phyloP scores from a whole-genome alignment of 2,888 invertebrate species.

The Aphidoletes aphidimyza region DNA sequence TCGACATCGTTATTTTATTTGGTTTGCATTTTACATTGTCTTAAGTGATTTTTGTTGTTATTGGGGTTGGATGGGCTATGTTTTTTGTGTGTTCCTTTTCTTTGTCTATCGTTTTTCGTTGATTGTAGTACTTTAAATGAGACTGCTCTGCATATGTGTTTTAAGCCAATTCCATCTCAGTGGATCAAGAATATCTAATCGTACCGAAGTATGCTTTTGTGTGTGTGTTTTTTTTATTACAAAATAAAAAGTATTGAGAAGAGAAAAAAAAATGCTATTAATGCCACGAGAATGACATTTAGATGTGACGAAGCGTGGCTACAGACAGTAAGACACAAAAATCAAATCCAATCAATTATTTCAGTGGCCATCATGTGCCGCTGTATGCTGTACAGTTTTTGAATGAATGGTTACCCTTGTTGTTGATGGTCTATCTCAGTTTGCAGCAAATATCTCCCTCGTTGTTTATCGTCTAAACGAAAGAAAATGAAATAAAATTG shows the following conservation, averaged over 20 bases:
- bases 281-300: slow-evolving; percentile 2
- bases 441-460: slow-evolving; percentile 11
- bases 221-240: background rate
- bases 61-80: background rate
- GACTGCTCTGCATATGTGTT: slow-evolving; percentile 3
- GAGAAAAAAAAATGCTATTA: background rate
- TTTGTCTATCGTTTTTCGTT: background rate
- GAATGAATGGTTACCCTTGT: slow-evolving; percentile 1
- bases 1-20: background rate
- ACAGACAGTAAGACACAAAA: background rate
- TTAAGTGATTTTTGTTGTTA: slow-evolving; percentile 46
- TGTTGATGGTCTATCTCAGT: background rate
- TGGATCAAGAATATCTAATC: background rate
- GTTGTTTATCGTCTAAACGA: slow-evolving; percentile 27
- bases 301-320: background rate
- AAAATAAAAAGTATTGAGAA: background rate
- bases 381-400: background rate
- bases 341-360: slow-evolving; percentile 46
- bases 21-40: slow-evolving; percentile 28
- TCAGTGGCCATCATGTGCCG: slow-evolving; percentile 7
- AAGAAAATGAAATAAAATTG: background rate
- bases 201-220: background rate
- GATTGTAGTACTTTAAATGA: background rate
- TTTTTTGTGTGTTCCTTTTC: background rate
- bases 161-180: background rate